Percentiles rank a stretch among this genome's conserved stretches.
phyloP scores from a whole-genome alignment of 1,140 invertebrate species.

The Venturia canescens region DNA sequence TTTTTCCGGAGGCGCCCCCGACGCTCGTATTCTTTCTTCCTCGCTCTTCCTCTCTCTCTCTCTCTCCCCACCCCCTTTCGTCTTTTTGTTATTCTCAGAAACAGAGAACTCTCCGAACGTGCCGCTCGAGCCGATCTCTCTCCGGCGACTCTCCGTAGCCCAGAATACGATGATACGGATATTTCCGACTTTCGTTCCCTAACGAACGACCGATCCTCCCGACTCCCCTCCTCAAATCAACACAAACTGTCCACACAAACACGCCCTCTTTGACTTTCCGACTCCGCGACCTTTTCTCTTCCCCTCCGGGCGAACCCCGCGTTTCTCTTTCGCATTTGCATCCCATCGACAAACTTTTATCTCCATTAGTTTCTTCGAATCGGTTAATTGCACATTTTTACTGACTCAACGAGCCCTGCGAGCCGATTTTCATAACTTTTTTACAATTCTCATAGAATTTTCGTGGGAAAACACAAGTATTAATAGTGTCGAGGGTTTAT shows the following conservation, averaged over 20 bases:
- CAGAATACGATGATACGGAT: slow-evolving; percentile 18
- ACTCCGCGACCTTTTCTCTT: not conserved
- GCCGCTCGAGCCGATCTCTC: slow-evolving; percentile 49
- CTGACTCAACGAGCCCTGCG: too few species aligned
- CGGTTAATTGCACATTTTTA: too few species aligned
- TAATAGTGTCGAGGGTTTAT: too few species aligned
- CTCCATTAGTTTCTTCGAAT: too few species aligned
- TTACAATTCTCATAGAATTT: too few species aligned
- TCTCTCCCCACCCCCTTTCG: slow-evolving; percentile 28
- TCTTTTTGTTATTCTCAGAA: slow-evolving; percentile 57
- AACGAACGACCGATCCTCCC: not conserved
- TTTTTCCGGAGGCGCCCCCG: slow-evolving; percentile 44
- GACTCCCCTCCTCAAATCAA: not conserved
- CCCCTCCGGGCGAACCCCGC: not conserved
- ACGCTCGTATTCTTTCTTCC: slow-evolving; percentile 49
- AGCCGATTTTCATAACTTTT: too few species aligned
- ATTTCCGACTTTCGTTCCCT: slow-evolving; percentile 16
- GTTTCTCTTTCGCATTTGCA: too few species aligned
- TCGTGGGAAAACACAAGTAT: too few species aligned
- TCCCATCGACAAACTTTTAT: too few species aligned
- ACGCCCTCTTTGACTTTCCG: too few species aligned
- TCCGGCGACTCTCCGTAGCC: not conserved
- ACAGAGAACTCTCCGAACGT: slow-evolving; percentile 52
- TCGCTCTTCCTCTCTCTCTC: slow-evolving; percentile 45
- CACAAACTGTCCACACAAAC: not conserved